Evolutionary conservation across 2,113 vertebrate genomes (phyloP), one percentile per base, ranked within the genome.

Genomic region (Capreolus pygargus): DNA sequence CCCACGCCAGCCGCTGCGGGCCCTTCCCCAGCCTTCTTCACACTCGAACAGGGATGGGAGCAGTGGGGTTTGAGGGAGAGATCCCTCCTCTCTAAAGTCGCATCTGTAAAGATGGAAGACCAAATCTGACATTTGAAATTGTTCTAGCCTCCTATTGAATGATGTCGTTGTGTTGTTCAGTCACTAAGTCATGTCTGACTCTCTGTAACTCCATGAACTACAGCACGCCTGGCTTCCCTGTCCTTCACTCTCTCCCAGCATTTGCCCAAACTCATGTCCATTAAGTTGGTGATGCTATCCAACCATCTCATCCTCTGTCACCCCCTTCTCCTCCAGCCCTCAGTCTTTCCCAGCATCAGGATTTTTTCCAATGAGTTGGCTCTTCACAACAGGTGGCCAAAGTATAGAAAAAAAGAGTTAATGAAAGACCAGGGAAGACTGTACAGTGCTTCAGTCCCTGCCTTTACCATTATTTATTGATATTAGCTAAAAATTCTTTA

Each of bases 1-100:
- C 52, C 33, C 84, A 50, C 0, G 3, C 17, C 3, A 58, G 7
- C 15, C 70, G 39, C 13, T 11, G 15, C 2, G 0, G n/a, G 61
- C 36, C 92, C 81, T 89, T 58, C 36, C 28, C 61, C n/a, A 27
- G 52, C 36, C 13, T 9, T 84, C 33, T 50, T 84, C 55, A 33
- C 12, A 43, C 14, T 45, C 5, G 52, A 89, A 36, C 19, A 2
- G 2, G 6, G 16, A 16, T 14, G 21, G 21, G 27, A 50, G 21
- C 10, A 54, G 47, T 16, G 4, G 10, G 10, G 21, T 11, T 17
- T 50, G 11, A 64, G 2, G 57, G n/a, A 89, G 36, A 93, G 50
- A 45, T 1, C 45, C 28, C 64, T 84, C 21, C 19, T 16, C 9
- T 54, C 57, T 61, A 50, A 54, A 25, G 30, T 50, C 33, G 27